Percentiles rank a stretch among this genome's conserved stretches.
Evolutionary conservation across 53 echinoderm and acorn worm species (phyloP).

Genomic region (Antedon mediterranea): DNA sequence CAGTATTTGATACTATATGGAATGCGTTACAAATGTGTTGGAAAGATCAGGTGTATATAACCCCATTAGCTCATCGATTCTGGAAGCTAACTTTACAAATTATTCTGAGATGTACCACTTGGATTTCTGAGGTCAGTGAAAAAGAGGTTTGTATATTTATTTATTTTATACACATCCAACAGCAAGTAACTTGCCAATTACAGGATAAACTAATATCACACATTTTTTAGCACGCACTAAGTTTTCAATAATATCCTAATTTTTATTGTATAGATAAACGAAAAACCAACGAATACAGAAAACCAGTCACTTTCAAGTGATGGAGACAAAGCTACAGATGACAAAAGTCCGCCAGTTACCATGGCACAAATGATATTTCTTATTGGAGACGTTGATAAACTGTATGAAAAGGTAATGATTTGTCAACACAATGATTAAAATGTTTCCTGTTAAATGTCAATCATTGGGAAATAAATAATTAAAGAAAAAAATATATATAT

Average conservation of each 20-base stretch:
- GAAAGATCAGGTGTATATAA: constrained; percentile 65
- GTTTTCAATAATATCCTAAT: too few relatives aligned
- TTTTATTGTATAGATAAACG: not conserved
- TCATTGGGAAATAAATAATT: not conserved
- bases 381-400: constrained; percentile 62
- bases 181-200: too few relatives aligned
- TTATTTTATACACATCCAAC: not conserved
- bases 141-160: constrained; percentile 28
- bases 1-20: constrained; percentile 43
- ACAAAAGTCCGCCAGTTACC: constrained; percentile 40
- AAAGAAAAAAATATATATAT: too few relatives aligned
- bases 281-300: not conserved
- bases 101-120: constrained; percentile 58
- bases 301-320: not conserved
- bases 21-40: constrained; percentile 66
- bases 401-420: constrained; percentile 48
- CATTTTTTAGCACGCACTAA: too few relatives aligned
- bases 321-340: not conserved
- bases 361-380: constrained; percentile 54
- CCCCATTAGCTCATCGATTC: constrained; percentile 81
- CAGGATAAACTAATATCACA: too few relatives aligned
- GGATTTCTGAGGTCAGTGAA: constrained; percentile 58
- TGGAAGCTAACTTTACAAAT: constrained; percentile 97
- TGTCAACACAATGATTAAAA: too few relatives aligned
- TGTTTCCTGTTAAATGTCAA: too few relatives aligned